A percentile compares a stretch with the other conserved stretches of the same genome.
Conservation (phyloP, 2,888 invertebrate genomes). For the Caenorhabditis macrosperma region DNA sequence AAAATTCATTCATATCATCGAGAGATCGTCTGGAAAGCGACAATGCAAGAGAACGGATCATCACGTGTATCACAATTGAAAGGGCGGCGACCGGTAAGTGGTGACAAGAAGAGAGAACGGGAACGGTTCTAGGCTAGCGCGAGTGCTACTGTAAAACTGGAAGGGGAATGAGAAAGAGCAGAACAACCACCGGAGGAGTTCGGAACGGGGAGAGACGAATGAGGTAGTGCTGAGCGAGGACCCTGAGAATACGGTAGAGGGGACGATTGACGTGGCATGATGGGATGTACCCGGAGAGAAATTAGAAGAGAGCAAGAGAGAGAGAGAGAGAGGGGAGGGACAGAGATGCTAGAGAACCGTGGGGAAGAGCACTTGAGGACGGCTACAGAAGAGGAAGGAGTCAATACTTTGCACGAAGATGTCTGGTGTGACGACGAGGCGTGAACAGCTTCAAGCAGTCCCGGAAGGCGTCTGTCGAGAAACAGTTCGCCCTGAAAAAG, state of each 20-base stretch:
- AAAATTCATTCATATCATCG: conserved; percentile 28
- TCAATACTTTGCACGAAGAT: conserved; percentile 42
- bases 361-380: conserved; percentile 29
- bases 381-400: background rate
- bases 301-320: background rate
- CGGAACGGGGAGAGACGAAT: background rate
- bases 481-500: conserved; percentile 67
- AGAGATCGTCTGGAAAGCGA: conserved; percentile 9
- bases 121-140: background rate
- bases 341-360: conserved; percentile 28
- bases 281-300: conserved; percentile 5
- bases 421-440: conserved; percentile 59
- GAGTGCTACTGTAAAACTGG: background rate
- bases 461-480: conserved; percentile 67
- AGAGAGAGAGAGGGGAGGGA: background rate
- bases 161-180: background rate
- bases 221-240: conserved; percentile 24
- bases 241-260: conserved; percentile 35
- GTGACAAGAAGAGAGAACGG: conserved; percentile 6
- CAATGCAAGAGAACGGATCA: conserved; percentile 2
- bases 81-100: conserved; percentile 31
- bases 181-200: conserved; percentile 3
- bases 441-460: conserved; percentile 67
- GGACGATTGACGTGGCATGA: background rate
- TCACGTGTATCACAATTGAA: conserved; percentile 48